Percentiles rank a stretch among this genome's conserved stretches.
Conservation (phyloP, 2,888 invertebrate species). For the Blera fallax region DNA sequence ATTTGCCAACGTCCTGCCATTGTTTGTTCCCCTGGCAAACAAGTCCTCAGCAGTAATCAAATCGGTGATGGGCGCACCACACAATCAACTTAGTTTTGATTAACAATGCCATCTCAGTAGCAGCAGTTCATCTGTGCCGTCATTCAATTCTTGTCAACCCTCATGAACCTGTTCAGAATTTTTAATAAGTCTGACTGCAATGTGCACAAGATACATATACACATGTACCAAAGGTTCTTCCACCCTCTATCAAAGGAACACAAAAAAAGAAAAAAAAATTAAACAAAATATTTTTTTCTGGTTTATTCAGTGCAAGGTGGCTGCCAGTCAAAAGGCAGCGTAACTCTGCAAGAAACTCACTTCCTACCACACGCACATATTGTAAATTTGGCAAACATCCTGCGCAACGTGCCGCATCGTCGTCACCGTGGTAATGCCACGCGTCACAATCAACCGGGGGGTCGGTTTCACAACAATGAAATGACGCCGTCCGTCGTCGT, state of each 20-base stretch:
- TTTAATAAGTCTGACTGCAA: constrained; percentile 53
- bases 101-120: constrained; percentile 41
- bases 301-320: constrained; percentile 49
- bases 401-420: constrained; percentile 27
- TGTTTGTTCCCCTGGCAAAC: constrained; percentile 1
- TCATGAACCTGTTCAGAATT: constrained; percentile 64
- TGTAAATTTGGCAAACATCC: constrained; percentile 63
- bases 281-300: background rate
- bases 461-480: constrained; percentile 31
- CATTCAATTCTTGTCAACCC: constrained; percentile 44
- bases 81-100: constrained; percentile 60
- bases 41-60: constrained; percentile 38
- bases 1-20: constrained; percentile 2
- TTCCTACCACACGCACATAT: constrained; percentile 52
- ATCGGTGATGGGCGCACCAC: background rate
- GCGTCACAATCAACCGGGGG: constrained; percentile 50
- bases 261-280: too few species aligned
- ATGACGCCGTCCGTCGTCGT: constrained; percentile 23
- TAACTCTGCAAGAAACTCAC: constrained; percentile 10
- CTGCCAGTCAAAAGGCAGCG: constrained; percentile 48
- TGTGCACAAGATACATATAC: background rate
- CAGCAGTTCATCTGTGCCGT: constrained; percentile 31
- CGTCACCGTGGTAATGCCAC: constrained; percentile 46
- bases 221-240: too few species aligned
- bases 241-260: background rate